Conservation (phyloP, 2,113 vertebrate species). For the Turnix velox region DNA sequence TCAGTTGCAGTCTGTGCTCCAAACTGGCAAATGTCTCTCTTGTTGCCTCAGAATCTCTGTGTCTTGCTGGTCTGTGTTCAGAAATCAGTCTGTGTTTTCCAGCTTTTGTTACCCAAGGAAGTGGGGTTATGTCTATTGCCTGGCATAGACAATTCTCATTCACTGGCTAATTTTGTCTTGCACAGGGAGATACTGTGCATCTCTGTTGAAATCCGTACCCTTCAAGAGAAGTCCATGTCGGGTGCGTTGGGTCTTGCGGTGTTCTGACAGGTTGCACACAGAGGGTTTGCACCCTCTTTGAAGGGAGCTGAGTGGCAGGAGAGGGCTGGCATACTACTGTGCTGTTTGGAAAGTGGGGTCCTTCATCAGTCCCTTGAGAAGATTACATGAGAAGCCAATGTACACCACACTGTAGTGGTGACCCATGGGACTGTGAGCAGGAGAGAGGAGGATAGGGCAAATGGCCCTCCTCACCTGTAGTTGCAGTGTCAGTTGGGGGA, state of each 20-base stretch:
- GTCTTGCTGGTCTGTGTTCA: not conserved
- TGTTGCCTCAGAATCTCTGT: not conserved
- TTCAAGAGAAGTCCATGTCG: rapidly evolving
- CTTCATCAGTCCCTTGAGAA: not conserved
- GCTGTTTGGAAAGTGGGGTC: not conserved
- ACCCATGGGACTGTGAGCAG: not conserved
- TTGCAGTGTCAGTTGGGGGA: not conserved
- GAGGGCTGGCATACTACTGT: rapidly evolving
- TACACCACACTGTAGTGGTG: not conserved
- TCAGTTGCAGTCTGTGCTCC: not conserved
- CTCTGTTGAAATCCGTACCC: rapidly evolving
- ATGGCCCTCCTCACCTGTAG: not conserved
- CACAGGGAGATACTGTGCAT: not conserved
- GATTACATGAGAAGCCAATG: not conserved
- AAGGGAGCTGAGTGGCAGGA: not conserved
- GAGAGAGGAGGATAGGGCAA: not conserved
- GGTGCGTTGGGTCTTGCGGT: too few relatives aligned
- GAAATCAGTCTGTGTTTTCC: not conserved
- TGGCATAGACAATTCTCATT: not conserved
- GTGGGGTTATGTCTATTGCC: not conserved
- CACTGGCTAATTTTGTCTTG: not conserved
- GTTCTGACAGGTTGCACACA: rapidly evolving
- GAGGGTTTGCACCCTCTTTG: not conserved
- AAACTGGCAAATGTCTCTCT: not conserved
- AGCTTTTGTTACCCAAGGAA: not conserved